A percentile compares a stretch with the other conserved stretches of the same genome.
Evolutionary conservation across 2,113 vertebrate species (phyloP).

Genomic region (Stegostoma tigrinum): DNA sequence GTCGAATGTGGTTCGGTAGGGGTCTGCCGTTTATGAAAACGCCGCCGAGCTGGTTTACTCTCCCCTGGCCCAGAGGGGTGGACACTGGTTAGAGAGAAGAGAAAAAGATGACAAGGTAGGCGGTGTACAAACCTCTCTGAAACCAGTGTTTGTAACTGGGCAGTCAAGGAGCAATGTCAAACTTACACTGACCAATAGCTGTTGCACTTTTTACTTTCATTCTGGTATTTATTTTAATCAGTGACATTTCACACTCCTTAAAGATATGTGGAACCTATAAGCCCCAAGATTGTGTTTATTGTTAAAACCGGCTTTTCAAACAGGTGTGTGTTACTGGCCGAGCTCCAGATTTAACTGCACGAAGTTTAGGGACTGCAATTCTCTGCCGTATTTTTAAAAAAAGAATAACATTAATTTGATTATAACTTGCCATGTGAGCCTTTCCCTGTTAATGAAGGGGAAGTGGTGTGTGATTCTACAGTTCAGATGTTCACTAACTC

Average conservation of each 20-base stretch:
- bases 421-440: neutral
- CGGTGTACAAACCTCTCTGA: neutral
- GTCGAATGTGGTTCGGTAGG: slow-evolving; percentile 92
- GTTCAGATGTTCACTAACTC: neutral
- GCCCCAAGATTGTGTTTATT: neutral
- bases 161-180: neutral
- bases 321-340: neutral
- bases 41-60: slow-evolving; percentile 95
- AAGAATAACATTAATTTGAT: neutral
- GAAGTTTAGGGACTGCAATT: neutral
- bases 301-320: neutral
- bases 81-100: slow-evolving; percentile 65
- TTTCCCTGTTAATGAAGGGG: neutral
- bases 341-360: neutral
- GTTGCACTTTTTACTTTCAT: neutral
- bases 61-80: slow-evolving; percentile 94
- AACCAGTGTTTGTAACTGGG: neutral
- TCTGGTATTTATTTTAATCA: neutral
- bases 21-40: slow-evolving; percentile 98
- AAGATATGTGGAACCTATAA: neutral
- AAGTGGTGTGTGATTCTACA: neutral
- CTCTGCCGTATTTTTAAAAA: neutral
- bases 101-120: neutral
- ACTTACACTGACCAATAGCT: neutral
- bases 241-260: neutral